Conservation (phyloP, 2,888 invertebrate genomes). For the Ctena decussata region DNA sequence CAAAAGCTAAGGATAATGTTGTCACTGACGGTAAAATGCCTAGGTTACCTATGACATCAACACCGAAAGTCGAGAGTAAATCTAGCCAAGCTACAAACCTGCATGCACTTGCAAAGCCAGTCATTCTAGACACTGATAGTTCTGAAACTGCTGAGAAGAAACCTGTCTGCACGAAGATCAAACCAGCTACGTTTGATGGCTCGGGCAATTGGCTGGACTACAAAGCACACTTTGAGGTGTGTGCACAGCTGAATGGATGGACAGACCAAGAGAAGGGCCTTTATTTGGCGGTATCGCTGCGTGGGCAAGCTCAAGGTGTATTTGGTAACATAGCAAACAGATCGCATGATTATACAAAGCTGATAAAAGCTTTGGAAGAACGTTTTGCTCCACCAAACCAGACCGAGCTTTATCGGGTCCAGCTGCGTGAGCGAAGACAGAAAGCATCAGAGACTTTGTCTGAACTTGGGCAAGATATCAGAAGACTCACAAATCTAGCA, state of each 20-base stretch:
- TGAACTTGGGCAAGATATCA: slow-evolving; percentile 2
- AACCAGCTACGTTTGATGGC: background rate
- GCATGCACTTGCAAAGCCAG: too few relatives aligned
- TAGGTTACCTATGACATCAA: too few relatives aligned
- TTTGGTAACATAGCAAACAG: background rate
- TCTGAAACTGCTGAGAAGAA: too few relatives aligned
- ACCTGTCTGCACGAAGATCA: too few relatives aligned
- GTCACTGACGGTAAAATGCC: too few relatives aligned
- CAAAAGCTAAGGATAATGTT: too few relatives aligned
- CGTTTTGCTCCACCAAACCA: slow-evolving; percentile 11
- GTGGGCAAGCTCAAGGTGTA: slow-evolving; percentile 1
- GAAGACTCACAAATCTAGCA: background rate
- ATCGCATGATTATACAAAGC: background rate
- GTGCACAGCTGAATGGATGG: background rate
- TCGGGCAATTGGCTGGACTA: too few relatives aligned
- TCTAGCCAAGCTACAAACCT: too few relatives aligned
- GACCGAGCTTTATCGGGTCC: too few relatives aligned
- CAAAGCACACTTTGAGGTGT: background rate
- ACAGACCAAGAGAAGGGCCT: background rate
- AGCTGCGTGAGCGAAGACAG: too few relatives aligned
- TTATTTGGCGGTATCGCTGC: background rate
- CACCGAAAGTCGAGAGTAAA: too few relatives aligned
- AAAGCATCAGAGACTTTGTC: background rate
- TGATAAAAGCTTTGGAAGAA: background rate
- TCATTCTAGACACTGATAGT: too few relatives aligned